Evolutionary conservation across 2,888 invertebrate species (phyloP).

Genomic region (Shargacucullia verbasci): DNA sequence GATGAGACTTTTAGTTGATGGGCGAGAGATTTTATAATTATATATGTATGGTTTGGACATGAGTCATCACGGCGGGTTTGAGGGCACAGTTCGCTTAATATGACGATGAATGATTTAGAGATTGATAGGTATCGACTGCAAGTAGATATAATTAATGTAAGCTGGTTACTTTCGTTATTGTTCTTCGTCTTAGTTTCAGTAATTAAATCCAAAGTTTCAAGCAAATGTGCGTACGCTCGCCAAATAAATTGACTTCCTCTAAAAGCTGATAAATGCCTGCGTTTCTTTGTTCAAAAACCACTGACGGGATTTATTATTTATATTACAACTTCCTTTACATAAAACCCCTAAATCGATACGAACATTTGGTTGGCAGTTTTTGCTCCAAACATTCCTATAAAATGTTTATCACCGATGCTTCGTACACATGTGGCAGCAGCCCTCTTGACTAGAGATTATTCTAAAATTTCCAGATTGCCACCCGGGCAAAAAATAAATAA

Average conservation of each 20-base stretch:
- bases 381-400: constrained; percentile 87
- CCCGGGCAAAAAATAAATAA: constrained; percentile 88
- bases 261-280: constrained; percentile 27
- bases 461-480: constrained; percentile 88
- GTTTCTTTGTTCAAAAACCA: constrained; percentile 41
- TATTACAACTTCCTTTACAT: constrained; percentile 84
- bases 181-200: no score
- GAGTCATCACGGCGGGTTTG: no score
- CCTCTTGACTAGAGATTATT: constrained; percentile 85
- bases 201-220: no score
- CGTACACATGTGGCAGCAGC: constrained; percentile 83
- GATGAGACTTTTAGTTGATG: no score
- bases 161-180: no score
- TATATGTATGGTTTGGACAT: no score
- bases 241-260: constrained; percentile 17
- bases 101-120: no score
- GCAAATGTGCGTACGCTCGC: background rate
- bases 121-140: no score
- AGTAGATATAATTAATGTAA: no score
- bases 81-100: no score
- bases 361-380: constrained; percentile 86
- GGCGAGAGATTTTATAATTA: no score
- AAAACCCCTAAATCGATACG: constrained; percentile 79
- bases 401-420: constrained; percentile 85
- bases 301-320: constrained; percentile 71